Conservation (phyloP, 2,113 vertebrate species). For the Paracyprichromis sp. region DNA sequence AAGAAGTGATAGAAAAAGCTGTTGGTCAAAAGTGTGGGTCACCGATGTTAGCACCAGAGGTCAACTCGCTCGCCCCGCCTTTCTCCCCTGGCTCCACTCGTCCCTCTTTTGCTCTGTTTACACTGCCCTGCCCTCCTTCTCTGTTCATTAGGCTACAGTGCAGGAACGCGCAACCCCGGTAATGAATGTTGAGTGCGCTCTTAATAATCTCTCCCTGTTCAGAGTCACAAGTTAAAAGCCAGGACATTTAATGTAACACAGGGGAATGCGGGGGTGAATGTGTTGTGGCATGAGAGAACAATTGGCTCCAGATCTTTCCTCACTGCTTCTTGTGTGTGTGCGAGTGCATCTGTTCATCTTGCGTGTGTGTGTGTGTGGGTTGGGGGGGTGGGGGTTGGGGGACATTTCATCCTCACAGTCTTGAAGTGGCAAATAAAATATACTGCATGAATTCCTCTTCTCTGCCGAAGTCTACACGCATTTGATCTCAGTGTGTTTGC, state of each 20-base stretch:
- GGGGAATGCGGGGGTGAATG: not conserved
- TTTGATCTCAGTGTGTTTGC: conserved; percentile 20
- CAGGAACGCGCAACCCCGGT: not conserved
- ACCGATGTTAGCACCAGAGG: not conserved
- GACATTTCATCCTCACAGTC: conserved; percentile 3
- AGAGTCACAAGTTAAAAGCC: not conserved
- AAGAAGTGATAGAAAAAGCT: not conserved
- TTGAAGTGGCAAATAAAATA: conserved; percentile 32
- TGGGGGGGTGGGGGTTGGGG: not conserved
- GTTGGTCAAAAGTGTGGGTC: conserved; percentile 12
- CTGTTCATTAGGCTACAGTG: not conserved
- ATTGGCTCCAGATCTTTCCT: conserved; percentile 20
- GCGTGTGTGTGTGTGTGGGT: not conserved
- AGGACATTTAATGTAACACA: conserved; percentile 20
- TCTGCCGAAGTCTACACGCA: not conserved
- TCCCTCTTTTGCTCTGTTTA: not conserved
- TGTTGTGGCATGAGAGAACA: conserved; percentile 19
- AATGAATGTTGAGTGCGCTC: conserved; percentile 21
- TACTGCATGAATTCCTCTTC: not conserved
- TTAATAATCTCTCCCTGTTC: conserved; percentile 1
- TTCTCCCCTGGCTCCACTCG: not conserved
- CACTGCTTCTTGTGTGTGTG: not conserved
- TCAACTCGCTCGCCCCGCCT: not conserved
- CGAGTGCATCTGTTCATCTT: not conserved
- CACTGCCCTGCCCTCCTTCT: not conserved